Conservation (phyloP, 2,113 vertebrate genomes). For the Gobiocypris rarus region DNA sequence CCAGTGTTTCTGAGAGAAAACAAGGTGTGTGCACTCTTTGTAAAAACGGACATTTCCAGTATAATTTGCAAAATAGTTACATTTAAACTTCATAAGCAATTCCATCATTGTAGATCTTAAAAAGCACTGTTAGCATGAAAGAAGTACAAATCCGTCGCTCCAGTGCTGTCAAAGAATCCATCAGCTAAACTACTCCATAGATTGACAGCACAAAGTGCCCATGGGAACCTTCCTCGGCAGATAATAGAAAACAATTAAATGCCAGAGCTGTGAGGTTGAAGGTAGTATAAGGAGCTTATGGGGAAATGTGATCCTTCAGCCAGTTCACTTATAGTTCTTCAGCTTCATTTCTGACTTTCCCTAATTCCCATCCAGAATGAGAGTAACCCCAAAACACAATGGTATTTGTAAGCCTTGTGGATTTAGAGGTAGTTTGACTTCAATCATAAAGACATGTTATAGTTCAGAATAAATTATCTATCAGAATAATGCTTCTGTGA, state of each 20-base stretch:
- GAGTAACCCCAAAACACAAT: constrained; percentile 42
- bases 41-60: neutral
- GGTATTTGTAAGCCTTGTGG: constrained; percentile 28
- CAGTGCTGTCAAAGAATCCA: constrained; percentile 53
- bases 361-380: constrained; percentile 47
- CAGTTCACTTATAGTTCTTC: constrained; percentile 57
- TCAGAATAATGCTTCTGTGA: neutral
- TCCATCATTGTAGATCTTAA: neutral
- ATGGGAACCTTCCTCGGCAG: constrained; percentile 54
- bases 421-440: constrained; percentile 28
- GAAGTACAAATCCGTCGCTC: constrained; percentile 25
- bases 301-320: constrained; percentile 53
- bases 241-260: constrained; percentile 61
- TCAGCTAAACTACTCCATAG: constrained; percentile 45
- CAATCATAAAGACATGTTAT: neutral
- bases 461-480: constrained; percentile 5
- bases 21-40: neutral
- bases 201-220: constrained; percentile 33
- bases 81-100: neutral
- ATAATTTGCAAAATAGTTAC: neutral
- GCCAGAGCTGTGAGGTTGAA: constrained; percentile 57
- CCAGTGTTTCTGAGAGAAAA: neutral
- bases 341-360: constrained; percentile 51
- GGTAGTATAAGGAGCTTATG: constrained; percentile 61
- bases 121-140: neutral